Evolutionary conservation across 2,797 vertebrate genomes (phyloP).

Genomic region (Chelmon rostratus): DNA sequence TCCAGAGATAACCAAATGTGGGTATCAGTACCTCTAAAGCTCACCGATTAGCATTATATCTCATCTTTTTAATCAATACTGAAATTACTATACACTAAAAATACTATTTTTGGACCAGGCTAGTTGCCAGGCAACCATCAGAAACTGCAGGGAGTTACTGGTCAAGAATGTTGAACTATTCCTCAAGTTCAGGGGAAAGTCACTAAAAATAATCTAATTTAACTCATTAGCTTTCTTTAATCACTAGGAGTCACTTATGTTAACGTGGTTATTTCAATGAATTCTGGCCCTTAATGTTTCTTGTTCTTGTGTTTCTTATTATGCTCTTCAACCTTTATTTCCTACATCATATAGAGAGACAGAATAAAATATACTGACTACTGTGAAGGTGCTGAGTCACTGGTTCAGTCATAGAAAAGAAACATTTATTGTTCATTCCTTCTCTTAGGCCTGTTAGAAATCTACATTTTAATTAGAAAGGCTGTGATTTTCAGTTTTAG

Average conservation of each 20-base stretch:
- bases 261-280: background rate
- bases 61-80: constrained; percentile 3
- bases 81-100: background rate
- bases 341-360: background rate
- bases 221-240: background rate
- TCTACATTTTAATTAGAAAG: background rate
- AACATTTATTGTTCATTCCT: background rate
- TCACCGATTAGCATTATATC: background rate
- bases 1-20: background rate
- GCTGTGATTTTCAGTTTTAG: background rate
- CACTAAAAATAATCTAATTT: background rate
- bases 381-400: background rate
- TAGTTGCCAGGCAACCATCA: constrained; percentile 55
- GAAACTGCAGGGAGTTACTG: constrained; percentile 22
- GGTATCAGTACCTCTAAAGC: background rate
- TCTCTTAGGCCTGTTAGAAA: background rate
- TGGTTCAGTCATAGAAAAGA: constrained; percentile 2
- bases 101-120: background rate
- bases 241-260: background rate
- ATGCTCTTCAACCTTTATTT: background rate
- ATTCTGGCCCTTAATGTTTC: background rate
- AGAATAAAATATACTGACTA: background rate
- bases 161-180: constrained; percentile 1
- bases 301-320: background rate
- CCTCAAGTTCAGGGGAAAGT: background rate